Base-by-base conservation (phyloP, 2,113 vertebrate genomes). In the Mungos mungo region DNA sequence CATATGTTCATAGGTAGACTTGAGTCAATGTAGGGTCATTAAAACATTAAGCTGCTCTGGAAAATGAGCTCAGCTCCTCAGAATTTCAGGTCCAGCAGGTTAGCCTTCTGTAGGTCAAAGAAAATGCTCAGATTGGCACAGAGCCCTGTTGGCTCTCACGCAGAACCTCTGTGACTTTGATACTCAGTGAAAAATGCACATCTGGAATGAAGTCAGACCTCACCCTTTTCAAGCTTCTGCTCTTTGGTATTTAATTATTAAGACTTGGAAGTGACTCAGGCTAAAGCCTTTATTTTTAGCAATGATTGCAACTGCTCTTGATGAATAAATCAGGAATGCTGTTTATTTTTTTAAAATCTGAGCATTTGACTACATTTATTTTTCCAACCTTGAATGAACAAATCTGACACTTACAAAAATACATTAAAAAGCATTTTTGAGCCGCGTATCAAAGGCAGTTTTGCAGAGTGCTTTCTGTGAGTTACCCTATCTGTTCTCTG, bases 211-310 rank as follows among this genome's bases (percentile, higher is more conserved):
- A 87, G 45, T 25, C 25, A 38, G 94, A 50, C 81, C 95, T 84
- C 68, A n/a, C 87, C 92, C 92, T 84, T 52, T 52, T 9, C 95
- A 47, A 66, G 38, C 54, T 90, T 97, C 88, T 93, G 79, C 80
- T 96, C 31, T 4, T 31, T 4, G 16, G 86, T 97, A 88, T 88
- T 92, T 96, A 96, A 93, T 96, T 97, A 90, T 95, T 93, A 89
- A 94, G 98, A 96, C 65, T 97, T 88, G 63, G 38, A 52, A 76
- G 54, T 74, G 97, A 41, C 45, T 96, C 91, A 87, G 92, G 68
- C 74, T 35, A 47, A 41, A 92, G 23, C 0, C 3, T 86, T 81
- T 85, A 3, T 16, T 95, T 98, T 97, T 89, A 95, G 76, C 2
- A 9, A 71, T 72, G 81, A 97, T 93, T 81, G 98, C 97, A 98